phyloP scores from a whole-genome alignment of 2,888 invertebrate genomes.

The Beris chalybata region DNA sequence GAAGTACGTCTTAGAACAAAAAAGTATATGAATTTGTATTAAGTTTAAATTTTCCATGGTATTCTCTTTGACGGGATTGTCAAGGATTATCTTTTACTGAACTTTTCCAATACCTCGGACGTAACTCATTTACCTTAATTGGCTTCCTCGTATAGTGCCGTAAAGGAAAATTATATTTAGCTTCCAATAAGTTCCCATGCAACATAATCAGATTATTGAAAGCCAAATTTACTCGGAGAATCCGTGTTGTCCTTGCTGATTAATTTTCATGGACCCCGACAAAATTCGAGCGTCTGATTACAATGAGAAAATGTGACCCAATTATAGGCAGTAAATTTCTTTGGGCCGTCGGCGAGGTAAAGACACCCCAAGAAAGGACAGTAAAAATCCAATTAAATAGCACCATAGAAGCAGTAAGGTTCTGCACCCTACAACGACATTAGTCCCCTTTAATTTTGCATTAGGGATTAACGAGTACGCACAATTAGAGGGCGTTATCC shows the following conservation, averaged over 20 bases:
- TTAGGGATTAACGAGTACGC: constrained; percentile 9
- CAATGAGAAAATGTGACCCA: constrained; percentile 15
- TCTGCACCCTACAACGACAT: background rate
- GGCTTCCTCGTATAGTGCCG: too few species aligned
- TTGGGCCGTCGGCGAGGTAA: background rate
- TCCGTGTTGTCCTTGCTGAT: constrained; percentile 4
- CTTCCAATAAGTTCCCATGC: background rate
- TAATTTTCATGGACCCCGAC: constrained; percentile 17
- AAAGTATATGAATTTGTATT: too few species aligned
- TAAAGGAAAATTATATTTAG: too few species aligned
- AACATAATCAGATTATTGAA: constrained; percentile 23
- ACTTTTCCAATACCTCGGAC: too few species aligned
- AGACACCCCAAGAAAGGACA: background rate
- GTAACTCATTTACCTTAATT: too few species aligned
- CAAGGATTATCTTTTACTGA: too few species aligned
- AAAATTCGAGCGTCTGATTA: background rate
- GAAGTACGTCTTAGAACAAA: too few species aligned
- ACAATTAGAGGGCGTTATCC: background rate
- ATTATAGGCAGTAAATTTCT: constrained; percentile 15
- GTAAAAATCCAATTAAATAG: constrained; percentile 12
- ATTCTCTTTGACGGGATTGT: too few species aligned
- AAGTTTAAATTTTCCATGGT: too few species aligned
- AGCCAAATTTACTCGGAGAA: constrained; percentile 8
- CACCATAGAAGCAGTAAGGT: background rate
- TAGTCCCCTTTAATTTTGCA: constrained; percentile 21